Percentiles rank a stretch among this genome's conserved stretches.
phyloP scores from a whole-genome alignment of 2,888 invertebrate genomes.

The Timema cristinae region DNA sequence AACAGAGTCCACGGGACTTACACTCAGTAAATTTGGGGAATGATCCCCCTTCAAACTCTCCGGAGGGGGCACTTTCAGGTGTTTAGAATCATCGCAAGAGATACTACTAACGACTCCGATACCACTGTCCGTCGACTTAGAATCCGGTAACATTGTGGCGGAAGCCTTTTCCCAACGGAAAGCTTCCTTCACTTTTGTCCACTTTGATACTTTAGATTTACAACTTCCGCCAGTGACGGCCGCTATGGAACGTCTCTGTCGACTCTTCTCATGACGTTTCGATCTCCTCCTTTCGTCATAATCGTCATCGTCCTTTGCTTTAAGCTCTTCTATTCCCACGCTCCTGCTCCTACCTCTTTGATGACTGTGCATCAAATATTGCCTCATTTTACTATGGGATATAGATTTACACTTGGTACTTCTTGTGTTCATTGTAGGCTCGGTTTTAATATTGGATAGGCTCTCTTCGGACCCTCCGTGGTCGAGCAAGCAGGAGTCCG shows the following conservation, averaged over 20 bases:
- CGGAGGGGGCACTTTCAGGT: conserved; percentile 36
- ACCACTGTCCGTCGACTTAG: conserved; percentile 47
- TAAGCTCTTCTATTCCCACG: conserved; percentile 58
- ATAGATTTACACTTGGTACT: conserved; percentile 36
- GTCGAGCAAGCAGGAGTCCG: conserved; percentile 10
- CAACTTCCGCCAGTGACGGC: conserved; percentile 17
- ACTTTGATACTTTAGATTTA: conserved; percentile 69
- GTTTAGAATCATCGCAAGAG: conserved; percentile 41
- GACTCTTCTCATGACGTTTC: conserved; percentile 40
- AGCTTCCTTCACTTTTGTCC: conserved; percentile 86
- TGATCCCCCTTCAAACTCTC: conserved; percentile 16
- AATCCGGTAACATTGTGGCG: conserved; percentile 37
- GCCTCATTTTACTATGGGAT: conserved; percentile 41
- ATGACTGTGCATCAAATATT: conserved; percentile 47
- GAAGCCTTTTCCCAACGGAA: conserved; percentile 78
- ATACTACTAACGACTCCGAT: conserved; percentile 39
- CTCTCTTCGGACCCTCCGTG: conserved; percentile 56
- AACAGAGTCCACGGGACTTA: conserved; percentile 55
- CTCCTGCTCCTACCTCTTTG: conserved; percentile 62
- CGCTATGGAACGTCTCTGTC: conserved; percentile 24
- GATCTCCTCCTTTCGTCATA: background rate
- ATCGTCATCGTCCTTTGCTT: conserved; percentile 15
- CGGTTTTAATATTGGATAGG: conserved; percentile 61
- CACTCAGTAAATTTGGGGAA: conserved; percentile 27
- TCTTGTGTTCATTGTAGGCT: conserved; percentile 49